These are phyloP conservation scores for Nephrotoma appendiculata DNA, from an alignment of 2,888 invertebrate genomes.

Conservation along the genomic window DNA sequence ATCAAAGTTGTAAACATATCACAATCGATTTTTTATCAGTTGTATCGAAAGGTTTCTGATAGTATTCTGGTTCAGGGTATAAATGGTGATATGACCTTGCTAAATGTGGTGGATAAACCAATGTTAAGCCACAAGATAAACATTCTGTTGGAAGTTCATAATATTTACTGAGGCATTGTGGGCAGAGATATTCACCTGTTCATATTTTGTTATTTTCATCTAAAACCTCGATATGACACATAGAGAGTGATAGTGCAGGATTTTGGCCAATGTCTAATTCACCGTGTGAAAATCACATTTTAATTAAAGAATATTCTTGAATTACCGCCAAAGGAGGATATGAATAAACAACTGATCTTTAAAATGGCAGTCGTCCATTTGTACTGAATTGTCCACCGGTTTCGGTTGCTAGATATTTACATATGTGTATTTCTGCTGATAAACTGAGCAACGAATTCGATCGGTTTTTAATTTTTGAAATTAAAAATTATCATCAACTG, in stretches of 20 bases:
- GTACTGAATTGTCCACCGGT: constrained; percentile 82
- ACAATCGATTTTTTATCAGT: constrained; percentile 74
- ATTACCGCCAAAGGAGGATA: constrained; percentile 55
- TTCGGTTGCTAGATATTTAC: constrained; percentile 67
- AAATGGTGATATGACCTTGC: constrained; percentile 96
- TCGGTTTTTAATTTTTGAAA: constrained; percentile 54
- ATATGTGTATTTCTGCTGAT: constrained; percentile 89
- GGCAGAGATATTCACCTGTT: constrained; percentile 72
- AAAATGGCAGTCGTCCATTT: constrained; percentile 65
- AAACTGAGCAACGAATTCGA: constrained; percentile 83
- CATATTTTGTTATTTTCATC: constrained; percentile 52
- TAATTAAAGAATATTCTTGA: constrained; percentile 65
- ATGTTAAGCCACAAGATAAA: constrained; percentile 82
- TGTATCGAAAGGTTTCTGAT: constrained; percentile 51
- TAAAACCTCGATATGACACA: constrained; percentile 76
- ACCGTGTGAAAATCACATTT: constrained; percentile 92
- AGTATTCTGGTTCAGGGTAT: constrained; percentile 83
- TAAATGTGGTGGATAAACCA: constrained; percentile 95
- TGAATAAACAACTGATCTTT: constrained; percentile 49
- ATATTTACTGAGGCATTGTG: constrained; percentile 96
- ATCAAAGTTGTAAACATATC: constrained; percentile 70
- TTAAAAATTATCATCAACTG: constrained; percentile 10
- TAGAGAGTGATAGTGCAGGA: constrained; percentile 73
- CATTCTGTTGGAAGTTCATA: constrained; percentile 98
- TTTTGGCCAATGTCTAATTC: constrained; percentile 41